phyloP scores from a whole-genome alignment of 2,113 vertebrate species.

The Gasterosteus nipponicus region DNA sequence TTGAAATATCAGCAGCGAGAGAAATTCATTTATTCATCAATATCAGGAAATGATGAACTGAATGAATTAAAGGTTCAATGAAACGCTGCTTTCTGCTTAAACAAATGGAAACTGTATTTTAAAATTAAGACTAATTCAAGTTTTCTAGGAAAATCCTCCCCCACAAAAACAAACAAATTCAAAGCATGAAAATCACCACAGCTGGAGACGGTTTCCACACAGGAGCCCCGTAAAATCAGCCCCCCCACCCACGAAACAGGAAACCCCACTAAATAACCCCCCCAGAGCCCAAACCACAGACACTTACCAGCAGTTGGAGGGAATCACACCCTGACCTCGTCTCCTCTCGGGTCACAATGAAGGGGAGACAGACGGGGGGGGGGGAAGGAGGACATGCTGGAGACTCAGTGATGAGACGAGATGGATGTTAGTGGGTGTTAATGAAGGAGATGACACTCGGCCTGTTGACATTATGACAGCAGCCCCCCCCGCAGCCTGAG shows the following conservation, averaged over 20 bases:
- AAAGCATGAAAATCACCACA: slow-evolving; percentile 37
- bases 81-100: neutral
- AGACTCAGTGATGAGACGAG: slow-evolving; percentile 51
- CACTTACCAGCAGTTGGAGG: slow-evolving; percentile 63
- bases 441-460: slow-evolving; percentile 55
- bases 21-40: neutral
- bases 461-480: slow-evolving; percentile 21
- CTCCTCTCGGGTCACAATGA: slow-evolving; percentile 59
- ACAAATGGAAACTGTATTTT: neutral
- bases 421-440: slow-evolving; percentile 71
- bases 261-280: slow-evolving; percentile 11
- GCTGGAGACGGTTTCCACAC: slow-evolving; percentile 1
- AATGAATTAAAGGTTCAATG: neutral
- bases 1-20: neutral
- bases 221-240: slow-evolving; percentile 28
- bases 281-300: slow-evolving; percentile 38
- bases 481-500: neutral
- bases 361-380: slow-evolving; percentile 60
- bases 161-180: neutral
- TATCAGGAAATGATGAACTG: neutral
- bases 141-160: no score
- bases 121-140: neutral
- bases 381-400: slow-evolving; percentile 63
- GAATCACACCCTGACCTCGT: slow-evolving; percentile 43
- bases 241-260: slow-evolving; percentile 17